These are phyloP conservation scores for Emys orbicularis DNA, from an alignment of 2,797 vertebrate genomes.

Conservation along the genomic window DNA sequence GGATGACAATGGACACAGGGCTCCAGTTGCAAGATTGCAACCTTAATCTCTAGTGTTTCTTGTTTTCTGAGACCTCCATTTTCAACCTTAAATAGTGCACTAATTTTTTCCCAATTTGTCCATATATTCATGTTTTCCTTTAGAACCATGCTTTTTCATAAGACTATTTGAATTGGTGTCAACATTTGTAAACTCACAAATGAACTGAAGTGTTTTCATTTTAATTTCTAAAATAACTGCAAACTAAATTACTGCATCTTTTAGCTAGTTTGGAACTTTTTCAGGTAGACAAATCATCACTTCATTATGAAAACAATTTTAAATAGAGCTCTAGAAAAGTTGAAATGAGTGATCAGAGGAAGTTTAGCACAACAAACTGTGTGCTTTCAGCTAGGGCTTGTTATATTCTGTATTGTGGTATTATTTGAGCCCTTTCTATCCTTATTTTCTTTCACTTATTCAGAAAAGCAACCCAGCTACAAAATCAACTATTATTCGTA, in stretches of 20 bases:
- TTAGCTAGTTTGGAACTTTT: not conserved
- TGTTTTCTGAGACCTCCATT: not conserved
- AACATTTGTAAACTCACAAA: constrained; percentile 13
- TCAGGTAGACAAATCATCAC: not conserved
- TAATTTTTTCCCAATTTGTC: not conserved
- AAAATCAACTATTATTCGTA: not conserved
- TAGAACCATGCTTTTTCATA: not conserved
- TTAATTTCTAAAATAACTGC: not conserved
- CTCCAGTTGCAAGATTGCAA: not conserved
- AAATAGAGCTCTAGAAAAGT: not conserved
- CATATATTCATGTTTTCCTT: not conserved
- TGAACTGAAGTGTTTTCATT: not conserved
- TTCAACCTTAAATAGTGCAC: not conserved
- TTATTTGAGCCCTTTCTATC: not conserved
- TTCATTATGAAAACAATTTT: not conserved
- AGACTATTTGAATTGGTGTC: not conserved
- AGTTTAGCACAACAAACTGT: not conserved
- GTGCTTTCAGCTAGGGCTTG: not conserved
- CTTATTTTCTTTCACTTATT: not conserved
- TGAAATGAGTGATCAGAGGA: not conserved
- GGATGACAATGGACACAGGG: too few relatives aligned
- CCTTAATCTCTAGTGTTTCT: not conserved
- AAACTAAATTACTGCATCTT: not conserved
- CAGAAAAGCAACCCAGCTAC: not conserved
- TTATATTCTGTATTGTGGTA: not conserved